Evolutionary conservation across 2,888 invertebrate species (phyloP).

Genomic region (Sarcophaga rosellei): DNA sequence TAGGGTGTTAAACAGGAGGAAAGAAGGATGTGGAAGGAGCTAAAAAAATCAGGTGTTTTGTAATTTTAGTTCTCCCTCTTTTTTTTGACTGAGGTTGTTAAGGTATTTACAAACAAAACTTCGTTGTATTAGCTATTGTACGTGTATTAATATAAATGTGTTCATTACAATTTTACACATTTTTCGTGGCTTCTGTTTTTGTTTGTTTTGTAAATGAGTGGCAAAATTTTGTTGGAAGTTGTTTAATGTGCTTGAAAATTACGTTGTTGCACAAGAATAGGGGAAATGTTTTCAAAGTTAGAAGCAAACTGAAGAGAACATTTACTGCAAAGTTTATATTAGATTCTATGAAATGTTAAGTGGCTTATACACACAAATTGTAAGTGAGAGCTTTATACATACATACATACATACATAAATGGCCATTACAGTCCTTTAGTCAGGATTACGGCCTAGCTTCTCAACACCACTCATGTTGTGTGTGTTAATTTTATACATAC

Average conservation of each 20-base stretch:
- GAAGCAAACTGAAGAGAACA: no score
- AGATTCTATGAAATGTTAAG: no score
- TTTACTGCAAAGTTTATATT: no score
- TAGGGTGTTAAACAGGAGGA: neutral
- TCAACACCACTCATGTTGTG: no score
- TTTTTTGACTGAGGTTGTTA: slow-evolving; percentile 65
- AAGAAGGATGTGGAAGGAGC: slow-evolving; percentile 58
- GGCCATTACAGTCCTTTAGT: no score
- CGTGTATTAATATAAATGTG: slow-evolving; percentile 61
- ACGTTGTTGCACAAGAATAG: neutral
- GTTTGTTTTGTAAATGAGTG: slow-evolving; percentile 39
- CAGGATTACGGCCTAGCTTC: no score
- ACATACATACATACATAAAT: no score
- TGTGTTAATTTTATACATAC: no score
- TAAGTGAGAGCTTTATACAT: no score
- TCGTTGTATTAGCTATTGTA: slow-evolving; percentile 1
- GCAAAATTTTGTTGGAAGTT: slow-evolving; percentile 35
- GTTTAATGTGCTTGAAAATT: slow-evolving; percentile 51
- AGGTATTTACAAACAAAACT: slow-evolving; percentile 34
- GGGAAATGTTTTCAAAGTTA: neutral
- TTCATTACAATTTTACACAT: slow-evolving; percentile 56
- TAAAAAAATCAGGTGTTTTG: neutral
- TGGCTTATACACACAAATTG: no score
- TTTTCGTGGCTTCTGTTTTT: neutral
- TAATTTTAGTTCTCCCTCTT: slow-evolving; percentile 31